Evolutionary conservation across 2,113 vertebrate species (phyloP), one percentile per base, ranked within the genome.

Genomic region (Damaliscus lunatus): DNA sequence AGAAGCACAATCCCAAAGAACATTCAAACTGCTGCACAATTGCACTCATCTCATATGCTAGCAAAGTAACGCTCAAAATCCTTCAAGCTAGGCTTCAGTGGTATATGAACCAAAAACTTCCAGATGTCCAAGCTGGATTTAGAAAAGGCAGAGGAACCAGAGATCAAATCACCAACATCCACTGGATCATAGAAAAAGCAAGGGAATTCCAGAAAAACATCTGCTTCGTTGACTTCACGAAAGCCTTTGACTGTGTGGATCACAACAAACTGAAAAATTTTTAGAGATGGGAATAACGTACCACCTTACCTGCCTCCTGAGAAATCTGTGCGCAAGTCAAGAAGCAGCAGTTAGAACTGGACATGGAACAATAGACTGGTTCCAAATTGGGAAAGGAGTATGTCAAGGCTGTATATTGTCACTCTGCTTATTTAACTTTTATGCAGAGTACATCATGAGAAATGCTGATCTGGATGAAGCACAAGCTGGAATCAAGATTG

Each of bases 371-470:
- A 36, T 0, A 36, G 8, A 21, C 33, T 36, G 64, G 8, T 67
- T 36, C 2, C 64, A 67, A 67, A 36, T 11, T 1, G 64, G 17
- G 17, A 36, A 67, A 67, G 64, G 17, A 36, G 33, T 36, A 67
- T 0, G 4, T 67, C 64, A 67, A 67, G n/a, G 33, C 17, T 67
- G 17, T 21, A 67, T 67, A 67, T 67, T 67, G 64, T 67, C 64
- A 67, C 33, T 9, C 64, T 67, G 33, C 17, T 36, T 67, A 67
- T 67, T 67, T n/a, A 67, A n/a, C 33, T 67, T 67, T 0, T 67
- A 67, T 36, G 64, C 4, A 36, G 33, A 67, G 33, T 36, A 10
- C 2, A 74, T 40, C 19, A 40, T 36, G n/a, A 0, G 0, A 74
- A 74, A 40, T 25, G n/a, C n/a, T 40, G 36, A 11, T 6, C 36